Evolutionary conservation across 1,140 invertebrate species (phyloP), one percentile per base, ranked within the genome.

Genomic region (Rhopalosiphum maidis): DNA sequence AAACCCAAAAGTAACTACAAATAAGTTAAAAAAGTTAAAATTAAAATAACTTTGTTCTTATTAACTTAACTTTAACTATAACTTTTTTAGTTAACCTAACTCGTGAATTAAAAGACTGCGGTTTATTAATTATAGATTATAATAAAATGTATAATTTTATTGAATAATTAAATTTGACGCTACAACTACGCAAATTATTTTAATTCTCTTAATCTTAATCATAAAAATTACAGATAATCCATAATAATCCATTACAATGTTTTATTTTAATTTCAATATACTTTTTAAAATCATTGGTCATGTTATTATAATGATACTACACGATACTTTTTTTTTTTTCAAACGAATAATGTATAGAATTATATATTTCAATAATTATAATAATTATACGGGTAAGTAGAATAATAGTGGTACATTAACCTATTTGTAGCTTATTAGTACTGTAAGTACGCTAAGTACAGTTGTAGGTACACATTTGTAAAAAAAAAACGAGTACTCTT

Each of bases 361-460:
- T 83, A 83, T 83, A 35, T 83, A 9, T 37, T 83, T 23, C 77
- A 83, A 83, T 83, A 22, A 37, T 83, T 37, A 37, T 83, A 37
- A 83, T 37, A 83, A 83, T 83, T 37, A 83, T 83, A 37, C 77
- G 35, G 60, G 60, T n/a, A 82, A 37, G 21, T 82, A 68, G 15
- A 77, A 77, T 77, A 77, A 77, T 77, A 77, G 60, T 77, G 60
- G 60, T 77, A 77, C n/a, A 35, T 77, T 77, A 77, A 83, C 77
- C 77, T 83, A 83, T 83, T 37, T 37, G 7, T 37, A 83, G 8
- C 35, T 25, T 37, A 83, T 37, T 35, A 35, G 48, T 35, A 35
- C 30, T n/a, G 0, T 77, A n/a, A 15, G 60, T 68, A n/a, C 9
- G 9, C 7, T 60, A 30, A 30, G 55, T 60, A 60, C 55, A n/a